A percentile compares a stretch with the other conserved stretches of the same genome.
Evolutionary conservation across 2,797 vertebrate species (phyloP).

Genomic region (Sibirionetta formosa): DNA sequence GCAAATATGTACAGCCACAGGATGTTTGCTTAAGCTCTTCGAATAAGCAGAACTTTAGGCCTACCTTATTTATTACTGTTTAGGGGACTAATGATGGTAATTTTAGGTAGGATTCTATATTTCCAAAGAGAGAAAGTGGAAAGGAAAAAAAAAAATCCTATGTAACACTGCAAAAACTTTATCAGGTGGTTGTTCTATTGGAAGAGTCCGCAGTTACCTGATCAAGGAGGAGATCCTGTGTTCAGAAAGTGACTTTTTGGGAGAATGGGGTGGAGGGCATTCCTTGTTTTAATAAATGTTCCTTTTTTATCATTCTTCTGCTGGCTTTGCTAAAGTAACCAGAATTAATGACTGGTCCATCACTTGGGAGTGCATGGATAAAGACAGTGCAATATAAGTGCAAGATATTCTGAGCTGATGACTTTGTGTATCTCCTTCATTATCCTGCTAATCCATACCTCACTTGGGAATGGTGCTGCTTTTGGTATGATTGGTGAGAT

Average conservation of each 20-base stretch:
- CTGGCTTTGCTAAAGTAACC: not conserved
- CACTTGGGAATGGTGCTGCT: slow-evolving; percentile 6
- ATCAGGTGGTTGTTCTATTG: not conserved
- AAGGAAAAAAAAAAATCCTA: not conserved
- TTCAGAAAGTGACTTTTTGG: not conserved
- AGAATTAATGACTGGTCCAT: not conserved
- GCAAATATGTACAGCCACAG: not conserved
- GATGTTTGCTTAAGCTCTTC: not conserved
- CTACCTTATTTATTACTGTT: not conserved
- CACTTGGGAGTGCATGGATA: not conserved
- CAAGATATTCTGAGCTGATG: not conserved
- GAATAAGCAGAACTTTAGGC: not conserved
- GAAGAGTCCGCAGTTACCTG: not conserved
- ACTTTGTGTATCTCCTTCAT: slow-evolving; percentile 17
- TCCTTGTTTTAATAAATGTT: not conserved
- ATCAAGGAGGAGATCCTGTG: not conserved
- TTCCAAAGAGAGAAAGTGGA: not conserved
- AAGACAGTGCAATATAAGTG: not conserved
- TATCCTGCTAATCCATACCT: slow-evolving; percentile 4
- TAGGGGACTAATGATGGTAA: not conserved
- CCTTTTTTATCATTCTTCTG: not conserved
- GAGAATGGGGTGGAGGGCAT: rapidly evolving
- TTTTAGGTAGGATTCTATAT: not conserved
- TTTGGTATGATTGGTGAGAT: slow-evolving; percentile 16
- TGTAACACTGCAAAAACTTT: not conserved